Evolutionary conservation across 2,888 invertebrate genomes (phyloP), one percentile per base, ranked within the genome.

Genomic region (Drosophila parthenogenetica): DNA sequence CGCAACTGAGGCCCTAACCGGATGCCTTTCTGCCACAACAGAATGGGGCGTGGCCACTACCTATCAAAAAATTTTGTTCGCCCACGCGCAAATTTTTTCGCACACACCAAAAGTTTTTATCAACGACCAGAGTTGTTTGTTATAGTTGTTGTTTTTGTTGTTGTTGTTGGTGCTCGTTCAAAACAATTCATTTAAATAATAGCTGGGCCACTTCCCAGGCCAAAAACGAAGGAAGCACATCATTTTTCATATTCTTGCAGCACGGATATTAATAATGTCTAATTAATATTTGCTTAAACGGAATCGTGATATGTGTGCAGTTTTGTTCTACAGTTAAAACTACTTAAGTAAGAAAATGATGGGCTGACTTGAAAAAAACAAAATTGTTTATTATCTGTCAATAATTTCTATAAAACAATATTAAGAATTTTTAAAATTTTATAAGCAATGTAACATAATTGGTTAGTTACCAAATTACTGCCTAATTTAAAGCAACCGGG

Each of bases 111-210:
- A 69, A 77, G 71, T 67, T 80, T 72, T 76, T 79, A 81, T 84
- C 67, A 69, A 48, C 55, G 32, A 11, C 43, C 78, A 67, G 70
- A 71, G 63, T 55, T 69, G 48, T 68, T 64, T 70, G 54, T 55
- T 60, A 42, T 49, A 60, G 66, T 57, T 77, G 46, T 71, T 60
- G 37, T 14, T 49, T 49, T 49, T 57, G 16, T 49, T 63, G 22
- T 25, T 78, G 53, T 68, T 68, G 59, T 43, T 66, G 48, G 37
- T 69, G 63, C 54, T 53, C 53, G 89, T 74, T 74, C 71, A 83
- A 86, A 88, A 86, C 87, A 86, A 84, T 84, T 84, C 89, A 88
- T 88, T 84, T 84, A 86, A 86, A 89, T 89, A 89, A 84, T 89
- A 85, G 84, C 84, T 25, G 48, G 66, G 46, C 67, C 78, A 80